Conservation (phyloP, 1,140 invertebrate species). For the Araneus ventricosus region DNA sequence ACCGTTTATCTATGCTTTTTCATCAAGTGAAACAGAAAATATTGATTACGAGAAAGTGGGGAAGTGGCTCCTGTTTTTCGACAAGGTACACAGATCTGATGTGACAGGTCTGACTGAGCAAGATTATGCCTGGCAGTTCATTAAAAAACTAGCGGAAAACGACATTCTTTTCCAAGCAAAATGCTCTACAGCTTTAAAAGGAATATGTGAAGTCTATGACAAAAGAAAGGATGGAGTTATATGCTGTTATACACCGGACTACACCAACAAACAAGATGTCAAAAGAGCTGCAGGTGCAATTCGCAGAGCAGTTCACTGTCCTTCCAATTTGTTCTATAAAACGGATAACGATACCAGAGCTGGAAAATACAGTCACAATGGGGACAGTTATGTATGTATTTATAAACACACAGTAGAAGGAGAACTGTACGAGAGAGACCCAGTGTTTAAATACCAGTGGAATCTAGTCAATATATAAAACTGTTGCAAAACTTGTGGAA, state of each 20-base stretch:
- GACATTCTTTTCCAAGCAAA: neutral
- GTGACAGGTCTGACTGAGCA: neutral
- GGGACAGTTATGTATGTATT: conserved; percentile 4
- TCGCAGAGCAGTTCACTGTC: neutral
- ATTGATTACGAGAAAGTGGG: neutral
- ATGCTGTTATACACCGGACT: conserved; percentile 49
- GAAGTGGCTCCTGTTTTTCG: conserved; percentile 43
- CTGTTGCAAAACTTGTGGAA: neutral
- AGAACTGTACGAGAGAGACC: conserved; percentile 15
- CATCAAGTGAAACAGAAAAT: neutral
- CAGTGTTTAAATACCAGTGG: neutral
- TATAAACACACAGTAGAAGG: conserved; percentile 46
- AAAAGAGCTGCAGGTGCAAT: conserved; percentile 37
- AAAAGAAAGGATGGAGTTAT: neutral
- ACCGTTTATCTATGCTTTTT: neutral
- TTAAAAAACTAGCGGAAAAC: neutral
- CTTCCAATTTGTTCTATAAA: conserved; percentile 40
- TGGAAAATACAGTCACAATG: neutral
- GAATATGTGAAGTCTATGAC: neutral
- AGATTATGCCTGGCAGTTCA: conserved; percentile 39
- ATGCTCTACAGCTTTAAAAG: conserved; percentile 24
- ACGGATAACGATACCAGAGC: conserved; percentile 35
- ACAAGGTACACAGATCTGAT: neutral
- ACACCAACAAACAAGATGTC: neutral
- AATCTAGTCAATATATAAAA: neutral